These are phyloP conservation scores for Porites evermanni DNA, from an alignment of 92 coral and sea anemone species.

Conservation along the genomic window DNA sequence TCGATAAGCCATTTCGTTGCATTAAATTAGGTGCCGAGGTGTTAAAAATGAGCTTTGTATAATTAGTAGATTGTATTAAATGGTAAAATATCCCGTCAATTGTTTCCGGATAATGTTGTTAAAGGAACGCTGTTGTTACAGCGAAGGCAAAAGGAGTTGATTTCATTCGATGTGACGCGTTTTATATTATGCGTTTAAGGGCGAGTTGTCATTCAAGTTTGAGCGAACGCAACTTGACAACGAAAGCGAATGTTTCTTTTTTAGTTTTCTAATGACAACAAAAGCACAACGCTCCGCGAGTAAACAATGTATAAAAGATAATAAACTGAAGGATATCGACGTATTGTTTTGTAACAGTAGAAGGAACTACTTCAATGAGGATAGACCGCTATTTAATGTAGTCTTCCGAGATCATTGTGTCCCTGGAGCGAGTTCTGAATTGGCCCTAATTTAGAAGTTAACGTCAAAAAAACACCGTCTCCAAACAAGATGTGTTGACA, in stretches of 20 bases:
- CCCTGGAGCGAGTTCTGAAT: constrained; percentile 8
- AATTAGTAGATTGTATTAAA: neutral
- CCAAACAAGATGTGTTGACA: neutral
- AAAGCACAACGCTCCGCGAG: constrained; percentile 57
- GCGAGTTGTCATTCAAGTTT: neutral
- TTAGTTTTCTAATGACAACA: constrained; percentile 34
- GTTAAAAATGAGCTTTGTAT: constrained; percentile 3
- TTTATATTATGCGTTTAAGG: neutral
- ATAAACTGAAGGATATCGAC: constrained; percentile 74
- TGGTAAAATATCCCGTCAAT: neutral
- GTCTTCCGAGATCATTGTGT: constrained; percentile 29
- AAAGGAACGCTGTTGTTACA: constrained; percentile 9
- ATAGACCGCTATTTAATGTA: constrained; percentile 26
- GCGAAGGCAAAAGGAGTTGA: neutral
- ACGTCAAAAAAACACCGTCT: constrained; percentile 13
- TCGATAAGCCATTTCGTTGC: constrained; percentile 3
- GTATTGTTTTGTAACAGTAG: constrained; percentile 66
- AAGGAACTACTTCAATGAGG: constrained; percentile 17
- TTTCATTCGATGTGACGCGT: neutral
- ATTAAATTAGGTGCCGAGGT: neutral
- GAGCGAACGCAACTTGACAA: neutral
- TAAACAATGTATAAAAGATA: constrained; percentile 72
- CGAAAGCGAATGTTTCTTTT: constrained; percentile 5
- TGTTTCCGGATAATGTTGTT: constrained; percentile 15
- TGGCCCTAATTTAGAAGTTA: constrained; percentile 16